A percentile compares a stretch with the other conserved stretches of the same genome.
phyloP scores from a whole-genome alignment of 2,888 invertebrate species.

The Bellardia bayeri region DNA sequence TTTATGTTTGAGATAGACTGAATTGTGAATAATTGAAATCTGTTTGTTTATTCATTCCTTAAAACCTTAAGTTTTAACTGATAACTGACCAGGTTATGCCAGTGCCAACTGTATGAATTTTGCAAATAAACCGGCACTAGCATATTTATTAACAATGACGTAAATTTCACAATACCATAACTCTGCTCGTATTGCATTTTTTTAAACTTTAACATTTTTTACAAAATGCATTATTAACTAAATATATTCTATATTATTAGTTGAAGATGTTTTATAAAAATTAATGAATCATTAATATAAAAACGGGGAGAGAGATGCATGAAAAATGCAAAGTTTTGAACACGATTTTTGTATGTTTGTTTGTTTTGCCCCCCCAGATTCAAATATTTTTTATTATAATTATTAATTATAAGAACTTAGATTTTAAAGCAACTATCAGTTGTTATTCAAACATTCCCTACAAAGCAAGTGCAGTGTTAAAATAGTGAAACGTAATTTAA shows the following conservation, averaged over 20 bases:
- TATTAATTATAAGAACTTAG: constrained; percentile 29
- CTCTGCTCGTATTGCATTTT: not conserved
- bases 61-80: too few relatives aligned
- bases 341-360: constrained; percentile 45
- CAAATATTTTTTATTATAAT: constrained; percentile 1
- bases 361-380: not conserved
- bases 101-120: not conserved
- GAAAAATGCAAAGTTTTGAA: constrained; percentile 1
- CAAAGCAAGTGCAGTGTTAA: constrained; percentile 28
- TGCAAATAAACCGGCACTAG: constrained; percentile 24
- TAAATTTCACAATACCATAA: constrained; percentile 19
- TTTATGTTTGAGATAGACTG: too few relatives aligned
- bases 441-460: constrained; percentile 1
- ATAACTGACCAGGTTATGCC: not conserved
- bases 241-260: not conserved
- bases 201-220: constrained; percentile 12
- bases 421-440: constrained; percentile 35
- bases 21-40: too few relatives aligned
- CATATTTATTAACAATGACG: constrained; percentile 33
- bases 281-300: constrained; percentile 50
- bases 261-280: constrained; percentile 42
- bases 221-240: constrained; percentile 11
- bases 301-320: constrained; percentile 44
- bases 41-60: too few relatives aligned
- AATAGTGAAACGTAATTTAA: not conserved